A percentile compares a stretch with the other conserved stretches of the same genome.
phyloP scores from a whole-genome alignment of 2,797 vertebrate genomes.

The Discoglossus pictus region DNA sequence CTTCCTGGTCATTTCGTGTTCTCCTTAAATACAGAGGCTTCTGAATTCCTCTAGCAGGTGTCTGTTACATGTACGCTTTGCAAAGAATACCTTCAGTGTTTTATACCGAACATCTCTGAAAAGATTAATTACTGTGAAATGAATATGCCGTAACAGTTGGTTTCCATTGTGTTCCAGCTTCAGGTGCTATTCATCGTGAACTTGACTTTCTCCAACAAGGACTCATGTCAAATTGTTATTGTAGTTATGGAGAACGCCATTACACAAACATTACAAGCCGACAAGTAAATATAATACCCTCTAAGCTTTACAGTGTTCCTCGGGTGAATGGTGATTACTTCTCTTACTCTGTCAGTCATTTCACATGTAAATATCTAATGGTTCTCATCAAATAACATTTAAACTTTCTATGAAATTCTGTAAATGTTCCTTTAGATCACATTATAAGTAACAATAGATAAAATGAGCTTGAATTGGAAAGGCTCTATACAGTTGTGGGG shows the following conservation, averaged over 20 bases:
- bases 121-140: constrained; percentile 12
- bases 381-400: constrained; percentile 73
- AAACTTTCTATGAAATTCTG: constrained; percentile 66
- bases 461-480: constrained; percentile 65
- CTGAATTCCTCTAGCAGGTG: background rate
- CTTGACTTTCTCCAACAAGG: background rate
- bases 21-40: too few relatives aligned
- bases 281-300: constrained; percentile 33
- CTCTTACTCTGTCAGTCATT: constrained; percentile 54
- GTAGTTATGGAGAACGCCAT: accelerated
- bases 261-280: constrained; percentile 1
- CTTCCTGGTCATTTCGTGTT: too few relatives aligned
- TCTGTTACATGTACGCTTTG: background rate
- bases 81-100: background rate
- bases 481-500: constrained; percentile 55
- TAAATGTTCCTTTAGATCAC: constrained; percentile 65
- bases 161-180: background rate
- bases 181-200: background rate
- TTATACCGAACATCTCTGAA: background rate
- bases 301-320: constrained; percentile 47
- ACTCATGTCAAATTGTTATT: background rate
- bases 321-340: constrained; percentile 59
- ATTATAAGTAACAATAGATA: constrained; percentile 64
- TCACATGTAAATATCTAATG: constrained; percentile 68
- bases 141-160: background rate